Percentiles rank a stretch among this genome's conserved stretches.
Evolutionary conservation across 2,888 invertebrate species (phyloP).

Genomic region (Vandiemenella viatica): DNA sequence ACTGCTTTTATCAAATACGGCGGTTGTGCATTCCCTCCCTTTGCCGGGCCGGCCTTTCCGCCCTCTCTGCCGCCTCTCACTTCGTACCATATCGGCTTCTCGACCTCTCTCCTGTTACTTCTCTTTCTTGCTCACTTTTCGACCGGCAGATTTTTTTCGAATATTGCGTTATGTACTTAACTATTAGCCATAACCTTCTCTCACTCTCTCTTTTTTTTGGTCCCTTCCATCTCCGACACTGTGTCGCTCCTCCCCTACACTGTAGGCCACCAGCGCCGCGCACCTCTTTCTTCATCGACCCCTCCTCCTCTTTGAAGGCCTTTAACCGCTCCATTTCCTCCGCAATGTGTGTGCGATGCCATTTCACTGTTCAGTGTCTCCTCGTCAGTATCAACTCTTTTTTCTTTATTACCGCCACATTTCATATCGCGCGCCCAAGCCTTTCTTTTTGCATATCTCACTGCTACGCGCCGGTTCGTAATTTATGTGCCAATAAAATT

Average conservation of each 20-base stretch:
- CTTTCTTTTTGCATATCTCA: background rate
- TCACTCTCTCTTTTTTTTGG: background rate
- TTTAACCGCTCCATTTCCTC: background rate
- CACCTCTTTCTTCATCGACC: background rate
- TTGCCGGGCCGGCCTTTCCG: background rate
- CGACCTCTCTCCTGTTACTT: no score
- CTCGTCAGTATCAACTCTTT: no score
- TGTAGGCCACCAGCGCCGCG: no score
- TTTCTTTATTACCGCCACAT: slow-evolving; percentile 7
- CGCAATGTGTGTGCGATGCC: slow-evolving; percentile 7
- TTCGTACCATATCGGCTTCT: no score
- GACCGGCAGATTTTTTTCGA: slow-evolving; percentile 14
- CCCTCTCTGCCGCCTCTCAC: slow-evolving; percentile 2
- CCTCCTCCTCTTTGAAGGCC: background rate
- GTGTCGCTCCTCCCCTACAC: no score
- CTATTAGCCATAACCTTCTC: slow-evolving; percentile 16
- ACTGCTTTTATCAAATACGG: slow-evolving; percentile 17
- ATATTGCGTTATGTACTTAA: slow-evolving; percentile 17
- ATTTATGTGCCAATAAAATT: background rate
- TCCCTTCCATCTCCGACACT: background rate
- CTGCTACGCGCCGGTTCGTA: no score
- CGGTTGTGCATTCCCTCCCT: slow-evolving; percentile 6
- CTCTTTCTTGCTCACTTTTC: no score
- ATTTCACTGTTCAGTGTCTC: background rate
- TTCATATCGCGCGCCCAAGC: background rate